Evolutionary conservation across 1,140 invertebrate genomes (phyloP), one percentile per base, ranked within the genome.

Genomic region (Zophobas atratus): DNA sequence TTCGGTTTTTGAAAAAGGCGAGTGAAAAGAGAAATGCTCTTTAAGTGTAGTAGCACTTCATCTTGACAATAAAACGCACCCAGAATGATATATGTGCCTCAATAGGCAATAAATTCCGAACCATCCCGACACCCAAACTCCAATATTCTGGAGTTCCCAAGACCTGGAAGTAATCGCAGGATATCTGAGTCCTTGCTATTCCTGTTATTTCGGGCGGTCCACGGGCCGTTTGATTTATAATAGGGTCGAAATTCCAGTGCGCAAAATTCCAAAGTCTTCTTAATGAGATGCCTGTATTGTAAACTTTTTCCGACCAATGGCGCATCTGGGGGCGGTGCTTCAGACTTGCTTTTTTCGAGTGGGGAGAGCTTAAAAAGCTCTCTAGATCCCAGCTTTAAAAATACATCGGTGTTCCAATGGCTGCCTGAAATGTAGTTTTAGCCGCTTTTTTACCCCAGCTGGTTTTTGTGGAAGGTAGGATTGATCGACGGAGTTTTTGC

Each of bases 301-400:
- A 67, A 85, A 85, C 82, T 86, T 86, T 86, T 86, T 84, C 85
- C 83, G 48, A 75, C 84, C 85, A 85, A 86, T 85, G 80, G 76
- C 81, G 79, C 70, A 71, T 33, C 70, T 70, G 71, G 67, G 81
- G 78, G 81, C 78, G 81, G 79, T 63, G 75, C 81, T 82, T 73
- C 8, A 63, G 63, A 70, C 67, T 63, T 49, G 76, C 76, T 84
- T 84, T 84, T 84, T 84, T 81, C 78, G 79, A 80, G 83, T 81
- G 81, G 82, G 84, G 84, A 80, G 81, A 76, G 82, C 79, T 81
- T 81, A 78, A 79, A 82, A 82, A 82, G 81, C 81, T 81, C 80
- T 73, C 60, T 72, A 53, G 78, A 75, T 78, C 43, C 84, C 83
- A 77, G 83, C 84, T 85, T 85, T 84, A 85, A 85, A 85, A 85